These are phyloP conservation scores for Serripes groenlandicus DNA, from an alignment of 2,888 invertebrate genomes.

Conservation along the genomic window DNA sequence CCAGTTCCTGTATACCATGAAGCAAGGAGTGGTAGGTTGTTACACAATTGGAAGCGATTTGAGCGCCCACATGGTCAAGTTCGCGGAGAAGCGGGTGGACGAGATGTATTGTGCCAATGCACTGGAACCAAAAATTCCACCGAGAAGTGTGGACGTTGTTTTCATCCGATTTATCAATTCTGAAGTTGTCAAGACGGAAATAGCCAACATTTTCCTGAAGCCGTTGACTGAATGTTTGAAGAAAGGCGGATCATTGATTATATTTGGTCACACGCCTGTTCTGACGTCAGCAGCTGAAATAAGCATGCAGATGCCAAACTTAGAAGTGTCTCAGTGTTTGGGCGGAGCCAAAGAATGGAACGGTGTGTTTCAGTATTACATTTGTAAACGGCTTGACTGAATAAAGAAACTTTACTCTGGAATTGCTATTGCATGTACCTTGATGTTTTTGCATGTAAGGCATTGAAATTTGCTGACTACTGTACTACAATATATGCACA, in stretches of 20 bases:
- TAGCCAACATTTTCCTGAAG: slow-evolving; percentile 62
- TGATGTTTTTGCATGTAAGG: no score
- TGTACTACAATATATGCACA: no score
- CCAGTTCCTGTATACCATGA: slow-evolving; percentile 74
- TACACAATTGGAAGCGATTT: slow-evolving; percentile 73
- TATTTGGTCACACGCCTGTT: slow-evolving; percentile 75
- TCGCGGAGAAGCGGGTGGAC: slow-evolving; percentile 71
- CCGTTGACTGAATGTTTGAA: slow-evolving; percentile 67
- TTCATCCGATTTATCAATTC: slow-evolving; percentile 74
- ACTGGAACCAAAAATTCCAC: slow-evolving; percentile 68
- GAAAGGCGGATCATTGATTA: slow-evolving; percentile 69
- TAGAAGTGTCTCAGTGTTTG: slow-evolving; percentile 65
- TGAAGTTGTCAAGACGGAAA: slow-evolving; percentile 71
- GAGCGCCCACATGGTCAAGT: slow-evolving; percentile 71
- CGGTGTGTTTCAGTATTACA: slow-evolving; percentile 73
- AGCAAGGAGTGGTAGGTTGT: slow-evolving; percentile 61
- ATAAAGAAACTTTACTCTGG: no score
- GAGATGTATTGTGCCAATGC: slow-evolving; percentile 73
- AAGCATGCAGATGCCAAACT: slow-evolving; percentile 59
- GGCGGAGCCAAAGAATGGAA: slow-evolving; percentile 72
- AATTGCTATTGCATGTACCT: no score
- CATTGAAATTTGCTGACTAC: no score
- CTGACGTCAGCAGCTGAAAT: slow-evolving; percentile 72
- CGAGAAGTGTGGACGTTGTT: slow-evolving; percentile 67
- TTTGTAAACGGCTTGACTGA: slow-evolving; percentile 59